Evolutionary conservation across 2,113 vertebrate genomes (phyloP), one percentile per base, ranked within the genome.

Genomic region (Neotoma lepida): DNA sequence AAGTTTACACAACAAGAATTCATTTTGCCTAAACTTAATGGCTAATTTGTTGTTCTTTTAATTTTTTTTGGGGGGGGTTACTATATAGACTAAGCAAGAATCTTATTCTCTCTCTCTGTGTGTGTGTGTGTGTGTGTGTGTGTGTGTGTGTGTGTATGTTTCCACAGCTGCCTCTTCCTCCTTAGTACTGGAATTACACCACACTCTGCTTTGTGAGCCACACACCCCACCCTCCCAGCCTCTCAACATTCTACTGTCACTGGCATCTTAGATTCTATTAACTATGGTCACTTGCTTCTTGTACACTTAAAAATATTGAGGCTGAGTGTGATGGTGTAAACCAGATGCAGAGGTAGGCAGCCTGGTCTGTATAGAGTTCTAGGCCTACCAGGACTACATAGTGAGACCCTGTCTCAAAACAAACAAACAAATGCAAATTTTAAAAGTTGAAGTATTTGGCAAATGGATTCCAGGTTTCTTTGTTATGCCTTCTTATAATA

Each of bases 211-310:
- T 63, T 84, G 39, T 33, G 41, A 85, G 84, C 44, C 30, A 20
- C 9, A n/a, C n/a, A n/a, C n/a, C 28, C 5, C 64, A 6, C 30
- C 28, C 12, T 15, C 9, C 33, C 35, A 86, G 35, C 20, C 22
- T 9, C 6, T n/a, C 30, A 86, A 1, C 39, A 64, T 93, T 76
- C 94, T 89, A 56, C 49, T 93, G 0, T 90, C 24, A 66, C 0
- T 89, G 46, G 18, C n/a, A 89, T 95, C 54, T 86, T 95, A 61
- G 39, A 77, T 20, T 93, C n/a, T 74, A 1, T 93, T 41, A 91
- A 94, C 63, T 86, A 22, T 54, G 70, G 13, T 8, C 30, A 95
- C 26, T 88, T 97, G 18, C 51, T 97, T 91, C 95, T 85, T 92
- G 41, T 41, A 56, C 24, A 46, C 3, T 87, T 80, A 88, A 88